These are phyloP conservation scores for Egretta garzetta DNA, from an alignment of 2,113 vertebrate species.

Conservation along the genomic window DNA sequence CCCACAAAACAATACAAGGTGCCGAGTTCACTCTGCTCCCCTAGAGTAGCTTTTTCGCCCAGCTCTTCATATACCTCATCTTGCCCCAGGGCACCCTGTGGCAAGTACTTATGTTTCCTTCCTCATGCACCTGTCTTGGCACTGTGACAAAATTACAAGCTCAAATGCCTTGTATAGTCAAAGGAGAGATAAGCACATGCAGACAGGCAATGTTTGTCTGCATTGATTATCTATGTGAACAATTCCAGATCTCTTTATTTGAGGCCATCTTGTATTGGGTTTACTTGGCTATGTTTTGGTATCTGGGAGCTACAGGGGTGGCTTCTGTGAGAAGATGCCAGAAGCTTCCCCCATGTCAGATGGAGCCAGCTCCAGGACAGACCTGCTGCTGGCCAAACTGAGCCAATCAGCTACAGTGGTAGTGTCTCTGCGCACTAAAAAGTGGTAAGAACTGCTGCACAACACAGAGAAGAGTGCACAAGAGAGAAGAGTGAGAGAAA, in stretches of 20 bases:
- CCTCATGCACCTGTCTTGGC: neutral
- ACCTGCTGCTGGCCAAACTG: neutral
- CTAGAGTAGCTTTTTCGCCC: neutral
- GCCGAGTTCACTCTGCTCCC: neutral
- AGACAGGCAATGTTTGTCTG: neutral
- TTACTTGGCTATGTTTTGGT: neutral
- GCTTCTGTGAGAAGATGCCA: neutral
- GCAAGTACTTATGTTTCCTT: neutral
- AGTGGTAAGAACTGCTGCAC: neutral
- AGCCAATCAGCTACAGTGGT: accelerated
- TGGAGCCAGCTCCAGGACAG: neutral
- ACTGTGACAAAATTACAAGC: neutral
- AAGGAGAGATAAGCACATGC: neutral
- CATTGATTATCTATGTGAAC: neutral
- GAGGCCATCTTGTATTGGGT: neutral
- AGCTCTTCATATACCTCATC: neutral
- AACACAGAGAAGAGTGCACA: neutral
- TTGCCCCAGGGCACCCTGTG: neutral
- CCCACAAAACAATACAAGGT: neutral
- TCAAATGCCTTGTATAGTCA: neutral
- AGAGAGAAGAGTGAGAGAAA: neutral
- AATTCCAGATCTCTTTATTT: neutral
- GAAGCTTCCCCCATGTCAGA: neutral
- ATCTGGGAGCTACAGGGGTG: neutral
- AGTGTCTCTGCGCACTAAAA: neutral